phyloP scores from a whole-genome alignment of 2,113 vertebrate genomes.

The Aegithalos caudatus region DNA sequence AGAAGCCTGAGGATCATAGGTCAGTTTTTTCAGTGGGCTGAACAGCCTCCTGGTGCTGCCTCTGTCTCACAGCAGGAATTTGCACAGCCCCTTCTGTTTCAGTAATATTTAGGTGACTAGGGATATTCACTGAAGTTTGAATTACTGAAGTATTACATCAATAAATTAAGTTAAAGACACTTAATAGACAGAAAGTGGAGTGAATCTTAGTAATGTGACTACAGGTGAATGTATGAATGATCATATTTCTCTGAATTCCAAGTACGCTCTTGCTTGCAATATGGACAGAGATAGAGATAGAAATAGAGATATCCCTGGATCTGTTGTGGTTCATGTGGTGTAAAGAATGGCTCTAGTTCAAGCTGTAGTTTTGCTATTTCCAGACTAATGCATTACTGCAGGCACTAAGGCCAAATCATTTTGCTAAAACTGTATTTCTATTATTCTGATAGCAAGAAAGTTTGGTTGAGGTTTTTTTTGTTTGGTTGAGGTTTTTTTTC shows the following conservation, averaged over 20 bases:
- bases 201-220: neutral
- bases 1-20: fast-evolving
- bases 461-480: neutral
- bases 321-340: neutral
- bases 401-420: neutral
- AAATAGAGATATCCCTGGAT: neutral
- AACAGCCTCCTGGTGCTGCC: neutral
- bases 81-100: neutral
- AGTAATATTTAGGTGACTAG: neutral
- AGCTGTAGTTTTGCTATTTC: neutral
- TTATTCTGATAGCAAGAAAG: neutral
- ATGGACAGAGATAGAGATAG: neutral
- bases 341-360: neutral
- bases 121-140: neutral
- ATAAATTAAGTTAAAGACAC: neutral
- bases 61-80: neutral
- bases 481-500: conserved; percentile 8
- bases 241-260: neutral
- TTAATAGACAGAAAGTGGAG: neutral
- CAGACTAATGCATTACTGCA: neutral
- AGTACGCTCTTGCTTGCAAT: neutral
- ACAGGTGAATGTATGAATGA: fast-evolving
- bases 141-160: neutral
- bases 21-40: neutral
- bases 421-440: neutral